A percentile compares a stretch with the other conserved stretches of the same genome.
Conservation (phyloP, 2,113 vertebrate species). For the Elaphurus davidianus region DNA sequence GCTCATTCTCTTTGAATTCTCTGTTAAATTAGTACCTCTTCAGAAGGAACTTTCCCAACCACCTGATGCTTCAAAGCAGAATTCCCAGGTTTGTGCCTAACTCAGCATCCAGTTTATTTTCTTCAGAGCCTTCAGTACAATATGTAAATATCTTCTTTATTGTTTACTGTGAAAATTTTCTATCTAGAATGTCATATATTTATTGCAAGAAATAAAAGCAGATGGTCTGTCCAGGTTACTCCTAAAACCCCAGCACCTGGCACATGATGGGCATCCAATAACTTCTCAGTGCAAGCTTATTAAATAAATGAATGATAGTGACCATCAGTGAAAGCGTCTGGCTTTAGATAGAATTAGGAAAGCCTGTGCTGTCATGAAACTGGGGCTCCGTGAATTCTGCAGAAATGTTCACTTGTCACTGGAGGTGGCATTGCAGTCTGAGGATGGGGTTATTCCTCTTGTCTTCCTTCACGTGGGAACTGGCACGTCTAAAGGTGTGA, state of each 20-base stretch:
- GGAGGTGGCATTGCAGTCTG: not conserved
- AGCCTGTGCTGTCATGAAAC: not conserved
- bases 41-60: not conserved
- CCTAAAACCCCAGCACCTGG: not conserved
- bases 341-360: not conserved
- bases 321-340: not conserved
- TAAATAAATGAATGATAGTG: not conserved
- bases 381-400: not conserved
- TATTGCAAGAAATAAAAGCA: not conserved
- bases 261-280: not conserved
- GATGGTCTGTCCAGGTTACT: not conserved
- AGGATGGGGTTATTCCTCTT: no score
- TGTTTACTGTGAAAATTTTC: not conserved
- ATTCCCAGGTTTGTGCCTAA: not conserved
- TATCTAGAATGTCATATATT: not conserved
- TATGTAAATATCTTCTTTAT: not conserved
- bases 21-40: not conserved
- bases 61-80: not conserved
- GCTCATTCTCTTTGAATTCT: not conserved
- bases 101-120: not conserved
- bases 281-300: not conserved
- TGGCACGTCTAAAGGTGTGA: conserved; percentile 13
- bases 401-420: not conserved
- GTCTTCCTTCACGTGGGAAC: not conserved
- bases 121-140: not conserved